Percentiles rank a stretch among this genome's conserved stretches.
Evolutionary conservation across 2,888 invertebrate species (phyloP).

Genomic region (Rhimphoctona megacephalus): DNA sequence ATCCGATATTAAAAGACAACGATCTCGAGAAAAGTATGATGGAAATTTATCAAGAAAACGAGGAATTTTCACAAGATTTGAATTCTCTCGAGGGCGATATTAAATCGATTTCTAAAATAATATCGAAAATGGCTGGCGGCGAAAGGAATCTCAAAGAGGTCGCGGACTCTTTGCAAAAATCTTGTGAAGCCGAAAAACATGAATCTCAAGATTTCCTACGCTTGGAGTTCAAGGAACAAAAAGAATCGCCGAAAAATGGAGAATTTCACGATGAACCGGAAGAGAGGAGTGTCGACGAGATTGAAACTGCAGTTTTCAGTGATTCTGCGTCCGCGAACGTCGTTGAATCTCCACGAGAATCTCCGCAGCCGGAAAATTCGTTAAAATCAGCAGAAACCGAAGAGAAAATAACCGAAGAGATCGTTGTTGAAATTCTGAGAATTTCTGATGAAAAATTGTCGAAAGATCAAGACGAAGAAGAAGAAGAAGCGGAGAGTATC

Average conservation of each 20-base stretch:
- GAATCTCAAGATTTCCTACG: conserved; percentile 24
- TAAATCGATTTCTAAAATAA: conserved; percentile 76
- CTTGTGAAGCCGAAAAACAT: conserved; percentile 48
- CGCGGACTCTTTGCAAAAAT: conserved; percentile 45
- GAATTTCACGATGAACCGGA: background rate
- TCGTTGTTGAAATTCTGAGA: background rate
- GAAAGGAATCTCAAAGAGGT: conserved; percentile 61
- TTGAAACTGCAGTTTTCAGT: background rate
- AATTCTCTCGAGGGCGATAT: conserved; percentile 73
- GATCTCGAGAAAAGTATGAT: conserved; percentile 73
- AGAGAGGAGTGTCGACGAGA: conserved; percentile 6
- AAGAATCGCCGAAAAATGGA: background rate
- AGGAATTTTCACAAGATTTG: conserved; percentile 73
- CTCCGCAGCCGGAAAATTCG: background rate
- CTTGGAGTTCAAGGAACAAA: conserved; percentile 4
- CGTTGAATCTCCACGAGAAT: background rate
- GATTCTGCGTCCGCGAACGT: background rate
- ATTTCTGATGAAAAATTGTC: conserved; percentile 8
- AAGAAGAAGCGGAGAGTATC: conserved; percentile 52
- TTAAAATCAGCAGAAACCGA: background rate
- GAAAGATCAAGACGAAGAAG: conserved; percentile 47
- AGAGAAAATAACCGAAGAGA: conserved; percentile 3
- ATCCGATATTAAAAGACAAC: conserved; percentile 65
- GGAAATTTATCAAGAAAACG: conserved; percentile 73
- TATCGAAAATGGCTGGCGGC: conserved; percentile 72